A percentile compares a stretch with the other conserved stretches of the same genome.
Conservation (phyloP, 2,113 vertebrate species). For the Vombatus ursinus region DNA sequence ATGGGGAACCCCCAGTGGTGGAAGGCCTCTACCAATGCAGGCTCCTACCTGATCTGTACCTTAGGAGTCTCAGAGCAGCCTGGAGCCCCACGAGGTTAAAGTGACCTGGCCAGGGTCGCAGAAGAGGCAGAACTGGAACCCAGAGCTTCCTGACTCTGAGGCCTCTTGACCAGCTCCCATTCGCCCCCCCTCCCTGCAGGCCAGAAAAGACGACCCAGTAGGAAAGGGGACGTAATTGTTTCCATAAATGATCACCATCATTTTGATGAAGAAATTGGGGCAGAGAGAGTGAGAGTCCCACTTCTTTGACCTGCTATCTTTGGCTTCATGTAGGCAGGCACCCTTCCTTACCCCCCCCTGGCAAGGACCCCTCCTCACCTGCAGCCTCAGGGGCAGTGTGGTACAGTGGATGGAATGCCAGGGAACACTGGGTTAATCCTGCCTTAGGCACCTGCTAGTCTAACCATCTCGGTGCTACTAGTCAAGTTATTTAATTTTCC, state of each 20-base stretch:
- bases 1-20: not conserved
- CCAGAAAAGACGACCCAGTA: not conserved
- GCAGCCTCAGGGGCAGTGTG: no score
- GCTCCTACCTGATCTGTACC: not conserved
- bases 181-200: not conserved
- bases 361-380: no score
- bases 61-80: not conserved
- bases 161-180: fast-evolving
- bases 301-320: no score
- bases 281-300: no score
- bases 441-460: not conserved
- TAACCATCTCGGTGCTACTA: no score
- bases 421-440: no score
- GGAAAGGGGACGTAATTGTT: not conserved
- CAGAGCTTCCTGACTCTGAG: not conserved
- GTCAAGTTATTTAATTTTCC: not conserved
- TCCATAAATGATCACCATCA: no score
- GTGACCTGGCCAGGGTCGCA: not conserved
- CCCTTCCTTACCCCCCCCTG: no score
- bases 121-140: not conserved
- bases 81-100: not conserved
- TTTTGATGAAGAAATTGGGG: not conserved
- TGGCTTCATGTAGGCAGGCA: not conserved
- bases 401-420: no score
- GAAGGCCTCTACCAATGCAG: not conserved